Conservation (phyloP, 1,140 invertebrate species). For the Ericerus pela region DNA sequence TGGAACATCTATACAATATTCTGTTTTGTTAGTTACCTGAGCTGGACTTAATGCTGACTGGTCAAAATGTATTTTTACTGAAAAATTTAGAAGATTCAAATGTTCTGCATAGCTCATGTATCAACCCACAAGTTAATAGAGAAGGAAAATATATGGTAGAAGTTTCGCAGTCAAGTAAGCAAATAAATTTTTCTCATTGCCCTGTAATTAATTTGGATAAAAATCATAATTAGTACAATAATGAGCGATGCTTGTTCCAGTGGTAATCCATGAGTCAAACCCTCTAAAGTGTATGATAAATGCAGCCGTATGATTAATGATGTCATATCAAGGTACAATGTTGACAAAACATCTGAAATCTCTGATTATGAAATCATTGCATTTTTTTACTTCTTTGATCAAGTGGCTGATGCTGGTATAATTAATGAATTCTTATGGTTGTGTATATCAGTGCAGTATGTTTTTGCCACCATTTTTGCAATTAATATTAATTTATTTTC, state of each 20-base stretch:
- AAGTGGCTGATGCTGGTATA: conserved; percentile 65
- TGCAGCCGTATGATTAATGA: conserved; percentile 17
- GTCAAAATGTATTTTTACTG: conserved; percentile 55
- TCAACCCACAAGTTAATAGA: conserved; percentile 58
- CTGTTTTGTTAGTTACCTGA: conserved; percentile 50
- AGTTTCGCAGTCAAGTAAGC: conserved; percentile 41
- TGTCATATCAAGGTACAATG: conserved; percentile 15
- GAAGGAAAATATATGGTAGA: conserved; percentile 44
- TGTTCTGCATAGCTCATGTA: conserved; percentile 47
- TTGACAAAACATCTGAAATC: conserved; percentile 41
- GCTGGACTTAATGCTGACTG: conserved; percentile 73
- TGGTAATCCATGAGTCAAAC: conserved; percentile 2
- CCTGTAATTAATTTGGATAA: neutral
- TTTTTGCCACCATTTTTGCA: no score
- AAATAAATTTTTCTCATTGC: conserved; percentile 8
- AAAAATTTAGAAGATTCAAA: conserved; percentile 33
- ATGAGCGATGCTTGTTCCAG: neutral
- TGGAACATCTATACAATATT: conserved; percentile 42
- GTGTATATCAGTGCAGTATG: no score
- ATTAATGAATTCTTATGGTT: conserved; percentile 42
- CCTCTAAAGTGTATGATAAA: conserved; percentile 13
- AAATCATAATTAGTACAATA: neutral
- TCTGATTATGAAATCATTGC: conserved; percentile 53
- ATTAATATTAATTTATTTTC: no score
- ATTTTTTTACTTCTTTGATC: conserved; percentile 89